A percentile compares a stretch with the other conserved stretches of the same genome.
Conservation (phyloP, 2,113 vertebrate species). For the Pavo muticus region DNA sequence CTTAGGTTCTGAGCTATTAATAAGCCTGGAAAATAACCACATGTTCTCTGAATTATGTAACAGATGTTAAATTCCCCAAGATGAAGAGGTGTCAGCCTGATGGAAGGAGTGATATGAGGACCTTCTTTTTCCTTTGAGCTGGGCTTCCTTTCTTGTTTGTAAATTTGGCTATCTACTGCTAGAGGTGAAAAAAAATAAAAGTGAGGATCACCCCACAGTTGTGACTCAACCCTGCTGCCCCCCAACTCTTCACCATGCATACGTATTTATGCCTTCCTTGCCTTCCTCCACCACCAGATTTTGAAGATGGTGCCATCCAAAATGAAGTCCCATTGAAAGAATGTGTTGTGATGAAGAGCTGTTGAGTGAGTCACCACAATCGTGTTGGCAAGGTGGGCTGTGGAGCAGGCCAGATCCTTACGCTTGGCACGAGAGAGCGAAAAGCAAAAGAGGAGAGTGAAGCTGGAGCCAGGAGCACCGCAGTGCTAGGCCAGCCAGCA, state of each 20-base stretch:
- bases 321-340: constrained; percentile 5
- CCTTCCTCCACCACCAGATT: neutral
- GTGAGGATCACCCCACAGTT: neutral
- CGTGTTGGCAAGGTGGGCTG: neutral
- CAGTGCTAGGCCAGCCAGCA: neutral
- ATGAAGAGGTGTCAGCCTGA: constrained; percentile 66
- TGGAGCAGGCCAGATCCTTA: neutral
- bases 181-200: neutral
- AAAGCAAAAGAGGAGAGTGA: neutral
- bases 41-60: constrained; percentile 47
- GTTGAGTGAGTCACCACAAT: neutral
- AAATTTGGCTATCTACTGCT: neutral
- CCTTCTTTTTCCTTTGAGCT: constrained; percentile 18
- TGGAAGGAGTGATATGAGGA: constrained; percentile 61
- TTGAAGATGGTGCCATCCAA: neutral
- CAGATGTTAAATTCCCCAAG: constrained; percentile 55
- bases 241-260: accelerated
- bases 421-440: neutral
- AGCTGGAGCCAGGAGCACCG: neutral
- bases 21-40: constrained; percentile 65
- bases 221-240: accelerated
- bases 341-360: constrained; percentile 3
- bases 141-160: neutral
- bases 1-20: constrained; percentile 45
- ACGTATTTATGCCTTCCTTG: neutral